These are phyloP conservation scores for Eonycteris spelaea DNA, from an alignment of 2,113 vertebrate species.

Conservation along the genomic window DNA sequence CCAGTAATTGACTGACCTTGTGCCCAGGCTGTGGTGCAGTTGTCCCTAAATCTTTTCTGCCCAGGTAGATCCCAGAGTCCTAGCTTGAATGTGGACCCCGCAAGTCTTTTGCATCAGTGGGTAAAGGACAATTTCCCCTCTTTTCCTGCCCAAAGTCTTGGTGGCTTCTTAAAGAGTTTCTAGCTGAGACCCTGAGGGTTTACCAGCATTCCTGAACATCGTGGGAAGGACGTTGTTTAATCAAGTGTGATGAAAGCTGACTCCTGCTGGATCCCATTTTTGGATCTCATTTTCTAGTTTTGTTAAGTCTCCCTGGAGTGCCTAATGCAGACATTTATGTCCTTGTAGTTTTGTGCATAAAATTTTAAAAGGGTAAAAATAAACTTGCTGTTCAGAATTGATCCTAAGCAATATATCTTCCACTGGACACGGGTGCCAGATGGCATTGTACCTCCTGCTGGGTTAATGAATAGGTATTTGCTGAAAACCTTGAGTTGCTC, in stretches of 20 bases:
- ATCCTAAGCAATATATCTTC: slow-evolving; percentile 46
- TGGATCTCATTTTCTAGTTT: slow-evolving; percentile 32
- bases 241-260: slow-evolving; percentile 42
- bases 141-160: not conserved
- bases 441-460: slow-evolving; percentile 48
- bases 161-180: not conserved
- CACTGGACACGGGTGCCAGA: slow-evolving; percentile 35
- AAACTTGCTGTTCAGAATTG: slow-evolving; percentile 60
- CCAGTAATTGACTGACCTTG: not conserved
- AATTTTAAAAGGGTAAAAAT: slow-evolving; percentile 56
- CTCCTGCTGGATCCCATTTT: slow-evolving; percentile 41
- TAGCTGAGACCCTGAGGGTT: not conserved
- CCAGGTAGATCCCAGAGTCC: not conserved
- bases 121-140: not conserved
- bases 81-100: not conserved
- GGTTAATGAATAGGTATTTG: slow-evolving; percentile 58
- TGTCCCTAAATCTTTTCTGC: not conserved
- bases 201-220: not conserved
- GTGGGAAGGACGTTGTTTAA: not conserved
- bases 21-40: too few species aligned
- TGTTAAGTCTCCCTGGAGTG: slow-evolving; percentile 35
- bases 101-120: not conserved
- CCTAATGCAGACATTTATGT: slow-evolving; percentile 33
- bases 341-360: slow-evolving; percentile 55
- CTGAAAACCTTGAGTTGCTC: slow-evolving; percentile 70